phyloP scores from a whole-genome alignment of 2,888 invertebrate species.

The Frankliniella fusca region DNA sequence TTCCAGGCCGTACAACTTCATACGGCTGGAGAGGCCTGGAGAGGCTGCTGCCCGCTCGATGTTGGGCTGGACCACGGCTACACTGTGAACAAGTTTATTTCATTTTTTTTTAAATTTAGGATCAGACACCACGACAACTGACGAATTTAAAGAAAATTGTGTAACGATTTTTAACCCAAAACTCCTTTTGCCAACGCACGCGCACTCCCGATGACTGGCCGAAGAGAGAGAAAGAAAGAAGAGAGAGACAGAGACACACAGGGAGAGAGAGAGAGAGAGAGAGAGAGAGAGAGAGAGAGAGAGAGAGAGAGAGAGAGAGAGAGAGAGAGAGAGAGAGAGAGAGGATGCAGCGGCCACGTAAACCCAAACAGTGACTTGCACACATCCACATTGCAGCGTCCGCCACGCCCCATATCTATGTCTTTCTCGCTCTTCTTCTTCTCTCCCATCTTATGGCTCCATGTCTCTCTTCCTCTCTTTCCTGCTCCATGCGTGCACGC shows the following conservation, averaged over 20 bases:
- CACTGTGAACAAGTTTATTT: too few relatives aligned
- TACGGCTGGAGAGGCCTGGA: neutral
- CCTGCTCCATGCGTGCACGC: too few relatives aligned
- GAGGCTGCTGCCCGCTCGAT: neutral
- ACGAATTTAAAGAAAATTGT: too few relatives aligned
- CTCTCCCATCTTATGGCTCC: neutral
- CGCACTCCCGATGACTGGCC: too few relatives aligned
- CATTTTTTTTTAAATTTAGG: too few relatives aligned
- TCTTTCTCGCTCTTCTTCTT: neutral
- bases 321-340: neutral
- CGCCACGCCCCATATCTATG: neutral
- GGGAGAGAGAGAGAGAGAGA: slow-evolving; percentile 28
- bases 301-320: slow-evolving; percentile 31
- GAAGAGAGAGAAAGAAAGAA: neutral
- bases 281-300: slow-evolving; percentile 26
- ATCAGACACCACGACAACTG: too few relatives aligned
- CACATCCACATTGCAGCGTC: neutral
- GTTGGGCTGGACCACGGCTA: neutral
- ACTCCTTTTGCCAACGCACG: neutral
- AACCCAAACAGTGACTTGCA: slow-evolving; percentile 24
- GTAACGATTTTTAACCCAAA: too few relatives aligned
- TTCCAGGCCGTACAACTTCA: too few relatives aligned
- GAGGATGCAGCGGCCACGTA: neutral
- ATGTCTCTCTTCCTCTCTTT: slow-evolving; percentile 21
- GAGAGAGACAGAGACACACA: slow-evolving; percentile 25